Percentiles rank a stretch among this genome's conserved stretches.
Conservation (phyloP, 2,797 vertebrate genomes). For the Lagocephalus sceleratus region DNA sequence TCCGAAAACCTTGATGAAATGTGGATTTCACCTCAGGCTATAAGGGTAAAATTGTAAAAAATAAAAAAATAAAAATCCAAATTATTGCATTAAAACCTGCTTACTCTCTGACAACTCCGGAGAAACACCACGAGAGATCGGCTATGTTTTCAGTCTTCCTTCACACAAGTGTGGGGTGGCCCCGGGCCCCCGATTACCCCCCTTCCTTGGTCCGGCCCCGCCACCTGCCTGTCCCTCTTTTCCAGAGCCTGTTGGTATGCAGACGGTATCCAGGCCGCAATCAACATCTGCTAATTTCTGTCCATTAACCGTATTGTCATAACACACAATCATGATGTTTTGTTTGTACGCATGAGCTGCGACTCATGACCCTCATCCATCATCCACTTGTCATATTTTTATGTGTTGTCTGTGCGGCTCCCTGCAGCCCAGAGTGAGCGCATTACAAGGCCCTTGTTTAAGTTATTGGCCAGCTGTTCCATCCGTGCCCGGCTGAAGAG, state of each 20-base stretch:
- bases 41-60: constrained; percentile 57
- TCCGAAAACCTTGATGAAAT: constrained; percentile 78
- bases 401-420: constrained; percentile 80
- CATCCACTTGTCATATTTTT: constrained; percentile 86
- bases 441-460: constrained; percentile 80
- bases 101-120: constrained; percentile 58
- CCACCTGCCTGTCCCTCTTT: constrained; percentile 22
- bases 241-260: constrained; percentile 68
- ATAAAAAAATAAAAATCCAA: constrained; percentile 41
- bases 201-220: constrained; percentile 32
- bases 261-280: constrained; percentile 67
- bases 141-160: too few species aligned
- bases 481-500: constrained; percentile 82
- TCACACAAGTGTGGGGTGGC: too few species aligned
- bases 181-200: too few species aligned
- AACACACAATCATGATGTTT: constrained; percentile 84
- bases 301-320: constrained; percentile 79
- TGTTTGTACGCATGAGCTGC: constrained; percentile 85
- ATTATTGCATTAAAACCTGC: constrained; percentile 62
- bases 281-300: constrained; percentile 85
- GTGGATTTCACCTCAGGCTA: constrained; percentile 78
- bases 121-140: constrained; percentile 16
- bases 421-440: constrained; percentile 75
- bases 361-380: constrained; percentile 87
- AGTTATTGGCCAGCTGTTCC: constrained; percentile 90